These are phyloP conservation scores for Eupristina koningsbergeri DNA, from an alignment of 1,140 invertebrate species.

Conservation along the genomic window DNA sequence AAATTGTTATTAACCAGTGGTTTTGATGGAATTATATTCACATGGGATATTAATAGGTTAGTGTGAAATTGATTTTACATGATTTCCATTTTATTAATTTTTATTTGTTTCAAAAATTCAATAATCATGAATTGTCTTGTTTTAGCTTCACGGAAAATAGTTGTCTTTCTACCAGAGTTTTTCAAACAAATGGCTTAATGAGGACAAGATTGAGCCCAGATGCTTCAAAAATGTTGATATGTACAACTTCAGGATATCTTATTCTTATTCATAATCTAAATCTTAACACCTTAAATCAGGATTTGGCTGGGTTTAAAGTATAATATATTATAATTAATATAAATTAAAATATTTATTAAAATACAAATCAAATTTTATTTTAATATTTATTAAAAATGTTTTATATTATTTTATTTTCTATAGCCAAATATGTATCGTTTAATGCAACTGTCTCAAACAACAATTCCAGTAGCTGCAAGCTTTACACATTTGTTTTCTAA, in stretches of 20 bases:
- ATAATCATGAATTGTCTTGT: conserved; percentile 36
- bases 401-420: conserved; percentile 51
- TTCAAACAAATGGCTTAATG: conserved; percentile 89
- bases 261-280: conserved; percentile 93
- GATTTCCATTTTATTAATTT: not conserved
- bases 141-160: conserved; percentile 82
- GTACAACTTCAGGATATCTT: conserved; percentile 90
- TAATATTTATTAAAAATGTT: conserved; percentile 18
- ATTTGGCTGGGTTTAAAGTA: conserved; percentile 90
- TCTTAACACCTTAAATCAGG: conserved; percentile 83
- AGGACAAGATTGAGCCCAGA: conserved; percentile 89
- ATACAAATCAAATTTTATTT: not conserved
- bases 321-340: not conserved
- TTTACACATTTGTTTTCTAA: conserved; percentile 87
- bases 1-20: conserved; percentile 91
- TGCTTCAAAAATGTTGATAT: conserved; percentile 89
- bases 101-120: not conserved
- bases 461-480: conserved; percentile 83
- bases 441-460: conserved; percentile 88
- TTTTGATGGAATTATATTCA: conserved; percentile 93
- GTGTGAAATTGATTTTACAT: conserved; percentile 11
- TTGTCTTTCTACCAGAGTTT: conserved; percentile 85
- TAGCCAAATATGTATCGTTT: conserved; percentile 91
- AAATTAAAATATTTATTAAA: too few relatives aligned
- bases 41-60: conserved; percentile 94